Evolutionary conservation across 2,888 invertebrate species (phyloP).

Genomic region (Podabrus alpinus): DNA sequence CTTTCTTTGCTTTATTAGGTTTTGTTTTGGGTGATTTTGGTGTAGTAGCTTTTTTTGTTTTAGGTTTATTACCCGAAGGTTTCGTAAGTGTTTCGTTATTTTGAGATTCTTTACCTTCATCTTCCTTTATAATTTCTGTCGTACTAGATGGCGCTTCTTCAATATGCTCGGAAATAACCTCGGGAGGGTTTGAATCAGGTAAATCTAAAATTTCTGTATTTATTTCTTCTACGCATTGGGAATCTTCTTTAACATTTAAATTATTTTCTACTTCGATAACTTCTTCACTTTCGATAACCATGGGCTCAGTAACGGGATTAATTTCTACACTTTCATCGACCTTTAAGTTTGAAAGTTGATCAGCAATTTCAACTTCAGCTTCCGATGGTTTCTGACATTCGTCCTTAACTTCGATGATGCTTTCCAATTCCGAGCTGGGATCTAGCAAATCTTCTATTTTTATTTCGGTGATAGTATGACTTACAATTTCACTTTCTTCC

Average conservation of each 20-base stretch:
- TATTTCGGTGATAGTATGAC: background rate
- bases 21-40: slow-evolving; percentile 39
- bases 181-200: background rate
- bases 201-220: background rate
- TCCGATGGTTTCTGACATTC: background rate
- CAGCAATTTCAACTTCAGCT: slow-evolving; percentile 2
- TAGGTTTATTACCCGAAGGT: slow-evolving; percentile 27
- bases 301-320: background rate
- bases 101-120: slow-evolving; percentile 12
- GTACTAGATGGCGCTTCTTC: background rate
- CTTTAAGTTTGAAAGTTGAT: background rate
- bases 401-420: background rate
- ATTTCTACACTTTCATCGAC: background rate
- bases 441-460: background rate
- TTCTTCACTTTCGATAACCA: background rate
- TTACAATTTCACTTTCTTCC: background rate
- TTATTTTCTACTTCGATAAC: background rate
- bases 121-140: slow-evolving; percentile 16
- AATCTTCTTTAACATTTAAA: background rate
- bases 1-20: slow-evolving; percentile 13
- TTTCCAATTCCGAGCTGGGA: background rate
- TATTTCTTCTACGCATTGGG: background rate
- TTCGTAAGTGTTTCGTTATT: background rate
- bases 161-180: background rate
- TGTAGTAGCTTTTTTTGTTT: background rate